Percentiles rank a stretch among this genome's conserved stretches.
Conservation (phyloP, 2,113 vertebrate genomes). For the Dermatemys mawii region DNA sequence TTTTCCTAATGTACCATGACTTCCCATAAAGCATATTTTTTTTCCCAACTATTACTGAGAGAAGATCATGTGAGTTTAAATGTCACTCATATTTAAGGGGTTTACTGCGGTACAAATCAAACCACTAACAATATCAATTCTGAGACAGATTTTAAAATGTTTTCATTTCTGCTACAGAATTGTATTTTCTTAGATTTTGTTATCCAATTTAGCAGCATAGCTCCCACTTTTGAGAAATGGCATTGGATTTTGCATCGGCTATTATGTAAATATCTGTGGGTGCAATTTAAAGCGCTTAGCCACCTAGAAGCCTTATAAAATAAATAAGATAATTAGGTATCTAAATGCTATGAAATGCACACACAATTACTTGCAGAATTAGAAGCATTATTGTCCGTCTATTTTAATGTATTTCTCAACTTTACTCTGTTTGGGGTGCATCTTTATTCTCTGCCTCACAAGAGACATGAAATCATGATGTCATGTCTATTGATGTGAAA, state of each 20-base stretch:
- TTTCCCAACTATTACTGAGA: background rate
- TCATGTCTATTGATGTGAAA: slow-evolving; percentile 7
- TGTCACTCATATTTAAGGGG: slow-evolving; percentile 22
- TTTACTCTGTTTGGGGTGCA: slow-evolving; percentile 10
- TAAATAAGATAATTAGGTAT: background rate
- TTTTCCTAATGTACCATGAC: slow-evolving; percentile 3
- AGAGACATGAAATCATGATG: background rate
- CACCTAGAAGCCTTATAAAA: slow-evolving; percentile 4
- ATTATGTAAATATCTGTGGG: background rate
- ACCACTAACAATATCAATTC: background rate
- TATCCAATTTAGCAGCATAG: background rate
- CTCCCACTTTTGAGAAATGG: background rate
- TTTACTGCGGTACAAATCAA: background rate
- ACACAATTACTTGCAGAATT: background rate
- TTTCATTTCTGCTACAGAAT: background rate
- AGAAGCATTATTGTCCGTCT: slow-evolving; percentile 12
- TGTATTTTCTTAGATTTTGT: background rate
- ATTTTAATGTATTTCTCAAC: slow-evolving; percentile 1
- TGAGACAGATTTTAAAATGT: background rate
- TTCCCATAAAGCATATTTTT: background rate
- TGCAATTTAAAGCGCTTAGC: background rate
- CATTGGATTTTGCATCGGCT: slow-evolving; percentile 10
- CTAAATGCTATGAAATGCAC: background rate
- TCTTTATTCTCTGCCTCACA: background rate
- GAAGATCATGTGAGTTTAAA: background rate